Evolutionary conservation across 2,113 vertebrate species (phyloP), one percentile per base, ranked within the genome.

Genomic region (Centrocercus urophasianus): DNA sequence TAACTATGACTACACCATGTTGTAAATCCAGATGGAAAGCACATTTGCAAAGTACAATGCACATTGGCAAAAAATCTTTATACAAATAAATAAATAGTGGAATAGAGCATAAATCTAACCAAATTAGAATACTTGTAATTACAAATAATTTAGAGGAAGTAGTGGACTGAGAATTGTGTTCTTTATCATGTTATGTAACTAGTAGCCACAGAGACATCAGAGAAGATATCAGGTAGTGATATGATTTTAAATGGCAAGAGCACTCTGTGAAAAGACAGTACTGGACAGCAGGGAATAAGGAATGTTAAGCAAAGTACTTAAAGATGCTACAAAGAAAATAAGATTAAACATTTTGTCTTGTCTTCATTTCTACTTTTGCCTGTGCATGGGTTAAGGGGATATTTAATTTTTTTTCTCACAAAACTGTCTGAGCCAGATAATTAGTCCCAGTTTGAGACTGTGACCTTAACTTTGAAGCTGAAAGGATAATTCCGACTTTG

Each of bases 91-190:
- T 19, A 74, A 85, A 76, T 11, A 27, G 67, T 80, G 27, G 36
- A 80, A 91, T 34, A 80, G 54, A 91, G 32, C 87, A 88, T 93
- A 94, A 96, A 96, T 95, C 40, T 59, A 80, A 93, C 61, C 73
- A 61, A 71, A 93, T 97, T 95, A 93, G 56, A 94, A 91, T 54
- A 90, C n/a, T 86, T 93, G 78, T 59, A 96, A 93, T 96, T 96
- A 93, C 69, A 21, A 79, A 83, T 88, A 89, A 71, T 92, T 56
- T 93, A 93, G 93, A 82, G 85, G 59, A 75, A 95, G 88, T 59
- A 45, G 93, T 40, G 34, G 82, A 93, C 73, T n/a, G 79, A 48
- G 48, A 32, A 66, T 54, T 86, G 24, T 43, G 65, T 48, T 47
- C 36, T 80, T 85, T 48, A 82, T 93, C 42, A 43, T 19, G 34